Conservation (phyloP, 1,140 invertebrate genomes). For the Trichonephila clavata region DNA sequence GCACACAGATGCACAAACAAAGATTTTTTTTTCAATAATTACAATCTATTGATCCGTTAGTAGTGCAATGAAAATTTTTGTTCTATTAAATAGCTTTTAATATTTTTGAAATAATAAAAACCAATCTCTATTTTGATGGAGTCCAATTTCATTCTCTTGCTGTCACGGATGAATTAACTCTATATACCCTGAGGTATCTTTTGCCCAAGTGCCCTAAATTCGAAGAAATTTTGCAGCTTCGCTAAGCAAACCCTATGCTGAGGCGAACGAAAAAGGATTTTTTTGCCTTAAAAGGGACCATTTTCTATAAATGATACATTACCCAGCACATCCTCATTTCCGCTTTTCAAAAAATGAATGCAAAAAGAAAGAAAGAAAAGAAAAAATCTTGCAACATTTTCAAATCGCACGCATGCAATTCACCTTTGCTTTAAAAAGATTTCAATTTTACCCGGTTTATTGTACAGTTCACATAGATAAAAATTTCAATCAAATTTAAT, state of each 20-base stretch:
- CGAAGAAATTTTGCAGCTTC: slow-evolving; percentile 42
- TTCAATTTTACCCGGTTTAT: not conserved
- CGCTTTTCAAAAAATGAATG: not conserved
- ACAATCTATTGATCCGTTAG: no score
- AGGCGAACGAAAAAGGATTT: not conserved
- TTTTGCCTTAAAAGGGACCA: not conserved
- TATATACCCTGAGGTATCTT: not conserved
- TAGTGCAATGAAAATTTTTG: no score
- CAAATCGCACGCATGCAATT: not conserved
- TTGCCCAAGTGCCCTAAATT: slow-evolving; percentile 65
- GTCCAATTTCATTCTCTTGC: not conserved
- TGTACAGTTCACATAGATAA: not conserved
- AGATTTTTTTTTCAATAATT: no score
- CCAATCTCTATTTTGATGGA: not conserved
- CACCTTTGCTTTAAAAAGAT: not conserved
- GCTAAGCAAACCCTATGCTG: not conserved
- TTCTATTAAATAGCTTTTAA: not conserved
- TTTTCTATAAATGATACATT: not conserved
- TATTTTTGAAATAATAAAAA: not conserved
- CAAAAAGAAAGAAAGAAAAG: not conserved
- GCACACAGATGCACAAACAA: no score
- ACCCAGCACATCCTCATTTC: not conserved
- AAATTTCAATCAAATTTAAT: not conserved
- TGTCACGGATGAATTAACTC: slow-evolving; percentile 62
- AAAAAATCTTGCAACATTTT: not conserved